A percentile compares a stretch with the other conserved stretches of the same genome.
Conservation (phyloP, 2,797 vertebrate species). For the Phyllotis vaccarum region DNA sequence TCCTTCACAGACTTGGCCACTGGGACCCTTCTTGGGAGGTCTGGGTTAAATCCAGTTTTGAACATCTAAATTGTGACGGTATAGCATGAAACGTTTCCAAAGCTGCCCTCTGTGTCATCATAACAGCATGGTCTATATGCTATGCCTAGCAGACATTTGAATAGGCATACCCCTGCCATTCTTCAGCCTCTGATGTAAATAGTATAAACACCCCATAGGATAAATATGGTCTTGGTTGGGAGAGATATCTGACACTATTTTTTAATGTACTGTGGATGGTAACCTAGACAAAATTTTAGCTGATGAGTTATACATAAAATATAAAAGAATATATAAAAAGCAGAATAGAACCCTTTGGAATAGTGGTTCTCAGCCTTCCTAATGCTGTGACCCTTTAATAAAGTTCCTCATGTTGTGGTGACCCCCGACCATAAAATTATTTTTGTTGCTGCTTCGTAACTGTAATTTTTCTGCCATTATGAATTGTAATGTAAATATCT, state of each 20-base stretch:
- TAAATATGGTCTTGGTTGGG: background rate
- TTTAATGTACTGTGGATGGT: background rate
- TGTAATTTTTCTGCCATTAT: background rate
- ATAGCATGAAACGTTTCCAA: background rate
- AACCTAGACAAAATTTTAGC: background rate
- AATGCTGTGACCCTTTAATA: background rate
- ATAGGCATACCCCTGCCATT: background rate
- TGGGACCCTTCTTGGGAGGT: slow-evolving; percentile 69
- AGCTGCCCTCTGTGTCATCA: slow-evolving; percentile 11
- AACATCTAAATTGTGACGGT: background rate
- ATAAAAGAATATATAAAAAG: background rate
- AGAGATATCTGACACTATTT: background rate
- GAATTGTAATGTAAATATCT: background rate
- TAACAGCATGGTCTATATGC: slow-evolving; percentile 7
- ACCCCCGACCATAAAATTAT: background rate
- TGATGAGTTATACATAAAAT: background rate
- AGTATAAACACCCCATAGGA: too few relatives aligned
- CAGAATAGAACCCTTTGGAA: background rate
- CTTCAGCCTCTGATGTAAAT: slow-evolving; percentile 23
- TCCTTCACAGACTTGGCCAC: slow-evolving; percentile 26
- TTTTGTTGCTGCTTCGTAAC: background rate
- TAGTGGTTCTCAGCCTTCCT: too few relatives aligned
- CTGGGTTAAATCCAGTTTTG: slow-evolving; percentile 36
- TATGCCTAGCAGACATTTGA: slow-evolving; percentile 13
- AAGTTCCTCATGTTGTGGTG: background rate